These are phyloP conservation scores for Tetanocera ferruginea DNA, from an alignment of 2,888 invertebrate genomes.

Conservation along the genomic window DNA sequence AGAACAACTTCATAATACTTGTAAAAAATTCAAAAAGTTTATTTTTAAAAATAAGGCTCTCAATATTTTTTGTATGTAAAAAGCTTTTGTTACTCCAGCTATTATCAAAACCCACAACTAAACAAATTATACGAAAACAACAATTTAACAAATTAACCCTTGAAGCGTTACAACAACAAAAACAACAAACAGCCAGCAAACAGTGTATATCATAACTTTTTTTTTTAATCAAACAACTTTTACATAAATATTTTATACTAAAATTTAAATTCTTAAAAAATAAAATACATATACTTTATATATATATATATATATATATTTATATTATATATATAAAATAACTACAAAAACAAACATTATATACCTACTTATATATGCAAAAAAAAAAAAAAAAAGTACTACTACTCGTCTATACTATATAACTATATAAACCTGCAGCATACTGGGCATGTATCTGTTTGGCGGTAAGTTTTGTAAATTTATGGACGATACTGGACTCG, in stretches of 20 bases:
- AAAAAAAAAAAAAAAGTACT: constrained; percentile 47
- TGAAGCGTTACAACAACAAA: constrained; percentile 6
- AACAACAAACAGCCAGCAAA: constrained; percentile 30
- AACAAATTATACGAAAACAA: neutral
- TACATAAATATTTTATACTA: constrained; percentile 21
- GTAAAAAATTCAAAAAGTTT: neutral
- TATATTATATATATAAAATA: constrained; percentile 42
- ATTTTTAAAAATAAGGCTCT: constrained; percentile 21
- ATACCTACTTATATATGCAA: constrained; percentile 46
- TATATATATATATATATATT: constrained; percentile 38
- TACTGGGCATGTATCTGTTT: constrained; percentile 99
- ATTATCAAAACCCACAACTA: neutral
- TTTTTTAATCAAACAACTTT: constrained; percentile 5
- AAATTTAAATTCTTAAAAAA: neutral
- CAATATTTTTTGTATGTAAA: neutral
- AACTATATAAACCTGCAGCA: constrained; percentile 76
- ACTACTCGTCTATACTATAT: constrained; percentile 44
- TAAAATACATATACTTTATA: neutral
- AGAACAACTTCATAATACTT: neutral
- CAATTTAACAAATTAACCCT: constrained; percentile 10
- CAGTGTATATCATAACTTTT: neutral
- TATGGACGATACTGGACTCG: constrained; percentile 86
- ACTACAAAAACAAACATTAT: constrained; percentile 48
- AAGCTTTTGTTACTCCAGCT: constrained; percentile 14
- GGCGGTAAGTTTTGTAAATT: constrained; percentile 99